phyloP scores from a whole-genome alignment of 2,113 vertebrate genomes.

The Tupaia tana region DNA sequence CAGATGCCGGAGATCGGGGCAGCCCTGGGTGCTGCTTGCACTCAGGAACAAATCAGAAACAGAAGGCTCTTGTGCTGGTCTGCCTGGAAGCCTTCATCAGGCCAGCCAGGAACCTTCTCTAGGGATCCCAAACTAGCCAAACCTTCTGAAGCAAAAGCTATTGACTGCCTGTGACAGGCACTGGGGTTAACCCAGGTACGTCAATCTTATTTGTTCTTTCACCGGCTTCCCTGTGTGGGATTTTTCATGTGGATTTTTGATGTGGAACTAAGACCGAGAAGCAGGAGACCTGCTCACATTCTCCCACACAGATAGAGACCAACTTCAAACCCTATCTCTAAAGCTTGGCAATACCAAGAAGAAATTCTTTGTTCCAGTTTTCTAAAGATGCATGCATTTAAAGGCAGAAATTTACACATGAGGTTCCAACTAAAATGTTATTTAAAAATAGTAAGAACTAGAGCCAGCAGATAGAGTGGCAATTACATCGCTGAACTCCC shows the following conservation, averaged over 20 bases:
- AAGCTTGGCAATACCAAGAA: not conserved
- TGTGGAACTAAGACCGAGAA: no score
- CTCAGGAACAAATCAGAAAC: not conserved
- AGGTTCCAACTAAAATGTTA: no score
- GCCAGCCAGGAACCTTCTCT: no score
- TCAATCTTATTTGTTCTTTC: not conserved
- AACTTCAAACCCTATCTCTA: not conserved
- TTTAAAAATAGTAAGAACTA: not conserved
- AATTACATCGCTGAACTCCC: no score
- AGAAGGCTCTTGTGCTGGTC: not conserved
- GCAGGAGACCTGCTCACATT: not conserved
- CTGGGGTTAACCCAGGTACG: accelerated
- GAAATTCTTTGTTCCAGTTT: not conserved
- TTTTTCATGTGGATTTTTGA: not conserved
- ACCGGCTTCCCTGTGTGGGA: not conserved
- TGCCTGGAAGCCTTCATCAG: not conserved
- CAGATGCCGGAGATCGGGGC: no score
- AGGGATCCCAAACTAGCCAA: no score
- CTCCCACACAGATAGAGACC: not conserved
- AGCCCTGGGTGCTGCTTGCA: not conserved
- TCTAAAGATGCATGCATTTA: not conserved
- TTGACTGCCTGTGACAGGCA: not conserved
- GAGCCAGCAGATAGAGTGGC: no score
- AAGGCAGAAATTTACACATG: not conserved
- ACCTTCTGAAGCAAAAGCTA: not conserved